A percentile compares a stretch with the other conserved stretches of the same genome.
phyloP scores from a whole-genome alignment of 2,797 vertebrate genomes.

The Mus caroli region DNA sequence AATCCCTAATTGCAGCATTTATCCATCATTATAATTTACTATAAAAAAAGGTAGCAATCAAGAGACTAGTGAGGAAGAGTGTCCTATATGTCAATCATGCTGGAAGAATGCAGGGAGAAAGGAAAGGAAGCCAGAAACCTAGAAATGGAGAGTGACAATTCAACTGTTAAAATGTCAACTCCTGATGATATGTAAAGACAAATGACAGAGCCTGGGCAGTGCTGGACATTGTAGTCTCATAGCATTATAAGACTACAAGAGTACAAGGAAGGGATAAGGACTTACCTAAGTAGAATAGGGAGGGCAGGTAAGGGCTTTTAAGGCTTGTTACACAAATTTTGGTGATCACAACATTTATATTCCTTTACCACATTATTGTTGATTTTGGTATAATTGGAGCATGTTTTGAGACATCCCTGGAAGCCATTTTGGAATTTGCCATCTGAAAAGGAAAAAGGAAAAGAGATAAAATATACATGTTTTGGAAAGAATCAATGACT shows the following conservation, averaged over 20 bases:
- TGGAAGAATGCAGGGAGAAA: not conserved
- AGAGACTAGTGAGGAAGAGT: not conserved
- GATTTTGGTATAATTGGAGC: not conserved
- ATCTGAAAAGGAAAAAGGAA: not conserved
- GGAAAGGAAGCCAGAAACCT: not conserved
- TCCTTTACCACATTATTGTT: not conserved
- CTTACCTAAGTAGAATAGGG: not conserved
- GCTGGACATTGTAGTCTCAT: not conserved
- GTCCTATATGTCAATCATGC: not conserved
- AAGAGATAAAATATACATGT: not conserved
- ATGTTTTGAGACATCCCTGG: not conserved
- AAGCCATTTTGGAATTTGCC: not conserved
- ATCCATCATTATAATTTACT: not conserved
- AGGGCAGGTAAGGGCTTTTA: not conserved
- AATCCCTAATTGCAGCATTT: not conserved
- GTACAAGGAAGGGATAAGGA: too few species aligned
- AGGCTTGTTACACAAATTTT: not conserved
- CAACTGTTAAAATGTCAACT: not conserved
- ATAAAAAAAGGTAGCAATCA: not conserved
- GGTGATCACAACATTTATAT: not conserved
- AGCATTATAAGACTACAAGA: not conserved
- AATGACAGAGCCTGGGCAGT: not conserved
- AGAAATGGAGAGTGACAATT: not conserved
- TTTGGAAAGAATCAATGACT: not conserved
- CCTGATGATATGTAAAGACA: not conserved